Evolutionary conservation across 2,888 invertebrate species (phyloP), one percentile per base, ranked within the genome.

Genomic region (Caenorhabditis wallacei): DNA sequence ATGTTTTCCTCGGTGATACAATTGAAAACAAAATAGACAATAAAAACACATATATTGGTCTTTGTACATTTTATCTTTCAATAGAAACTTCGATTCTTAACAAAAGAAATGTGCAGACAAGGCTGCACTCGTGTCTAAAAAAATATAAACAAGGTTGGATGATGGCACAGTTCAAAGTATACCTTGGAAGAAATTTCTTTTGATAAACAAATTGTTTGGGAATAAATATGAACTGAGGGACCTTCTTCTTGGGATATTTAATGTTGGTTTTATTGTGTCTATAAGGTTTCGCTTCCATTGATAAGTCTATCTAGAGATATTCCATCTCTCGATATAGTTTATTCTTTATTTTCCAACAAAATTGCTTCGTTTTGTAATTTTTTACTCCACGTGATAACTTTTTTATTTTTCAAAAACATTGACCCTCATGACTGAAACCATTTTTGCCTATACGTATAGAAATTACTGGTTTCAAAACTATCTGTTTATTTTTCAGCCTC

Each of bases 121-220:
- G 26, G 11, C 53, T 63, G 63, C 63, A 20, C 16, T 10, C 22
- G 48, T 48, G 59, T 37, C 5, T 10, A 22, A 24, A 68, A 53
- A 35, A 68, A 57, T 61, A 61, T 69, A 59, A 75, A 76, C 76
- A 76, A 30, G 61, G 22, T n/a, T 59, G 16, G 43, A 35, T 7
- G 35, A 10, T 35, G 57, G 35, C 54, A 16, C 35, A 40, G 75
- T 59, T 46, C 68, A 54, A 76, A 69, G 68, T 76, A 61, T 69
- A 46, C 7, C 2, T 16, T 2, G 35, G 18, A 30, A 35, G 26
- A 37, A n/a, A n/a, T n/a, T 35, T 48, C 18, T 54, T 30, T 54
- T 54, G 24, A 22, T 26, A 54, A 26, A 54, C 26, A 56, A n/a
- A 2, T 30, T 56, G 1, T 56, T 56, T 30, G 7, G 5, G 24